Percentiles rank a stretch among this genome's conserved stretches.
phyloP scores from a whole-genome alignment of 2,113 vertebrate species.

The Shinisaurus crocodilurus region DNA sequence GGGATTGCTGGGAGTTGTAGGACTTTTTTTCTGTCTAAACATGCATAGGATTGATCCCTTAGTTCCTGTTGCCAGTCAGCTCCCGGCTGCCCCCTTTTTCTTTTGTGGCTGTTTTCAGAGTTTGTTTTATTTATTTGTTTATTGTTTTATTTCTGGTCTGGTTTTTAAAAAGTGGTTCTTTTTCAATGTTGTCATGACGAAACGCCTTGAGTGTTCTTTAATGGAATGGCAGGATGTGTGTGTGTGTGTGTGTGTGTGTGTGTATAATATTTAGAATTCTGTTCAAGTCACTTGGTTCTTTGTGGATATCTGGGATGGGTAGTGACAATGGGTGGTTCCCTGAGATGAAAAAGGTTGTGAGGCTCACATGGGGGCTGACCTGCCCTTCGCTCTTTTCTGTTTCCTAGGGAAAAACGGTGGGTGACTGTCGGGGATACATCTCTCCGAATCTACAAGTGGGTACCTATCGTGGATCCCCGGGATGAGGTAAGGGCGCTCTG shows the following conservation, averaged over 20 bases:
- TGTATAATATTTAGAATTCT: background rate
- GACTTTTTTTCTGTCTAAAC: no score
- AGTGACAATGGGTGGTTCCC: background rate
- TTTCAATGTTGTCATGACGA: background rate
- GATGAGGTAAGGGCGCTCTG: conserved; percentile 62
- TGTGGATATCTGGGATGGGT: background rate
- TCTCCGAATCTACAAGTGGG: conserved; percentile 78
- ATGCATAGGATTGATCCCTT: background rate
- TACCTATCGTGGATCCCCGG: conserved; percentile 75
- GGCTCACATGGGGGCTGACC: background rate
- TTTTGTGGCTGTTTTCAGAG: background rate
- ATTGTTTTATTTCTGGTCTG: background rate
- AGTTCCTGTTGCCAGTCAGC: background rate
- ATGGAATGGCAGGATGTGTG: background rate
- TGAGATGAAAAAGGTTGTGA: background rate
- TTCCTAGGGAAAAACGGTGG: conserved; percentile 76
- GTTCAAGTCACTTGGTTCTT: background rate
- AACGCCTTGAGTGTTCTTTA: background rate
- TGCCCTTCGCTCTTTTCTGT: conserved; percentile 16
- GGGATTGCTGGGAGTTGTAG: no score
- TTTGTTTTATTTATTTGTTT: background rate
- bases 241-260: no score
- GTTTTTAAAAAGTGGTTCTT: no score
- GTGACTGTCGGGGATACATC: conserved; percentile 77
- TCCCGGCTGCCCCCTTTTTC: background rate